Conservation (phyloP, 2,888 invertebrate genomes). For the Pristionchus arcanus region DNA sequence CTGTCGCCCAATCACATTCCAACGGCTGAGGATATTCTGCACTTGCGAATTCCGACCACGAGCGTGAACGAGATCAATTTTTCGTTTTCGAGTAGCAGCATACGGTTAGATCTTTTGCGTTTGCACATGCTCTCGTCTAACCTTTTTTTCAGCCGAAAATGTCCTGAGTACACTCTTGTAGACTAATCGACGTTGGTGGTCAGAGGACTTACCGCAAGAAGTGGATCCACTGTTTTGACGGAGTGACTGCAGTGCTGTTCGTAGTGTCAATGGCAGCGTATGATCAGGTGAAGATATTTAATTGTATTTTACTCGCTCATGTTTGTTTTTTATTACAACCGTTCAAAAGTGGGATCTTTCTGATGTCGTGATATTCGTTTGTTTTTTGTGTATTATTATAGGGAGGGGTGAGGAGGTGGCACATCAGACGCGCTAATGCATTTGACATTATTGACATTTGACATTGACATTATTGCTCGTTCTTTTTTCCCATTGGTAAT, state of each 20-base stretch:
- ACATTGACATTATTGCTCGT: no score
- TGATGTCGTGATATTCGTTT: not conserved
- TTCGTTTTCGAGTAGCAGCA: constrained; percentile 58
- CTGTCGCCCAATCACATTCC: constrained; percentile 57
- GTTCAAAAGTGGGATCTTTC: no score
- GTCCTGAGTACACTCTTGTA: constrained; percentile 48
- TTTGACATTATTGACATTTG: no score
- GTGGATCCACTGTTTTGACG: constrained; percentile 67
- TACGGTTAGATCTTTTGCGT: constrained; percentile 57
- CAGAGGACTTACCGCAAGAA: constrained; percentile 64
- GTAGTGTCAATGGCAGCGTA: constrained; percentile 60
- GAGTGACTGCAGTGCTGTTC: constrained; percentile 63
- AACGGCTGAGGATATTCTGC: constrained; percentile 59
- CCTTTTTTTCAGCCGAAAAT: no score
- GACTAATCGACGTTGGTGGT: constrained; percentile 65
- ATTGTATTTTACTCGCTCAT: not conserved
- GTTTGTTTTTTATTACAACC: not conserved
- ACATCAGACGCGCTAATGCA: no score
- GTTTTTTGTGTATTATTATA: no score
- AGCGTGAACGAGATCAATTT: constrained; percentile 65
- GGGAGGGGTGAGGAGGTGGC: no score
- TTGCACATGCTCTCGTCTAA: no score
- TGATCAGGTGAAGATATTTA: constrained; percentile 56
- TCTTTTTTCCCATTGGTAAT: not conserved
- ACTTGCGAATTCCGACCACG: constrained; percentile 62